Evolutionary conservation across 2,797 vertebrate genomes (phyloP), one percentile per base, ranked within the genome.

Genomic region (Rachycentron canadum): DNA sequence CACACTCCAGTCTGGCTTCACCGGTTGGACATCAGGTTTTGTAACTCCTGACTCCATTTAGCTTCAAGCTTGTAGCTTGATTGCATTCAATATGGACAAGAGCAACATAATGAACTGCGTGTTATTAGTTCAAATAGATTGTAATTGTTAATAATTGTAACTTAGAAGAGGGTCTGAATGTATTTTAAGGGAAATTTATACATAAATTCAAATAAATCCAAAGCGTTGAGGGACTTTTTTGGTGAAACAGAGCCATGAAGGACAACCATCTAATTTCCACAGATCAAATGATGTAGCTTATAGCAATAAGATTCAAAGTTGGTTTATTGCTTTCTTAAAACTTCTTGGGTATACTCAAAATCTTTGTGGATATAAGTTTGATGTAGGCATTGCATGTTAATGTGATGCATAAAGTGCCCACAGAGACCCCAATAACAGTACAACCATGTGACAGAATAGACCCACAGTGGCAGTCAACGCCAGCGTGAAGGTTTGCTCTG

Each of bases 231-330:
- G 4, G 9, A 36, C 34, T 36, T 36, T n/a, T 36, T 36, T 10
- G 75, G 82, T 88, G 78, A 79, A 83, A 78, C 77, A 75, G 26
- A 73, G 52, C 70, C 14, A 38, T 36, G 65, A 55, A 68, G 73
- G 43, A 78, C 64, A 11, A 40, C 34, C 60, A 67, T 82, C 73
- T 76, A 47, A 68, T 79, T 67, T 61, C 58, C 25, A 73, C 58
- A 59, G 86, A 84, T 75, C 50, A 83, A 79, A 82, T 14, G 43
- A 38, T 0, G 11, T 12, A 1, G 56, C 62, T 73, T 64, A 69
- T 19, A 69, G 73, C 56, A 73, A 65, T 52, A 57, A 47, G 40
- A 84, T 52, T 62, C 23, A 72, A 80, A 71, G 45, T 58, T 71
- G 47, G 49, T 78, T 77, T 70, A 63, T 63, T 64, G 65, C 57